Evolutionary conservation across 1,140 invertebrate genomes (phyloP).

Genomic region (Gerris buenoi): DNA sequence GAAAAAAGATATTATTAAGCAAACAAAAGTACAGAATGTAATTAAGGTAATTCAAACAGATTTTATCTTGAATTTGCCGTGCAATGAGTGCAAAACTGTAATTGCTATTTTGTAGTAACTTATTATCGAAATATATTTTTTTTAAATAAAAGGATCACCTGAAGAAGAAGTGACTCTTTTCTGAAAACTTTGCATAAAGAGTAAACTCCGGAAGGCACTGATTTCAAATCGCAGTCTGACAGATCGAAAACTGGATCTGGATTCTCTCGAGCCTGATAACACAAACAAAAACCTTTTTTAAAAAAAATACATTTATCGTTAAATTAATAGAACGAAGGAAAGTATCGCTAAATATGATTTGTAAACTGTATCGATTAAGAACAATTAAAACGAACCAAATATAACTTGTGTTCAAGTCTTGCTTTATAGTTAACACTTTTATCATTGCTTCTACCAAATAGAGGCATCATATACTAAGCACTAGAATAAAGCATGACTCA

Average conservation of each 20-base stretch:
- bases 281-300: not conserved
- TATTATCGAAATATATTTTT: conserved; percentile 2
- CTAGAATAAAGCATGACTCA: not conserved
- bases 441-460: conserved; percentile 14
- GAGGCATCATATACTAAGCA: conserved; percentile 16
- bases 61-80: too few relatives aligned
- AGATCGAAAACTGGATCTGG: conserved; percentile 60
- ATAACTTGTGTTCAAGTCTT: conserved; percentile 52
- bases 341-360: too few relatives aligned
- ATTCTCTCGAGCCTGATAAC: conserved; percentile 47
- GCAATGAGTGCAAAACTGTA: too few relatives aligned
- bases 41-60: too few relatives aligned
- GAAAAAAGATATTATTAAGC: too few relatives aligned
- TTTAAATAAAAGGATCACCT: conserved; percentile 16
- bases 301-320: conserved; percentile 4
- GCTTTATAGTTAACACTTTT: conserved; percentile 39
- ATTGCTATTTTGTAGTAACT: too few relatives aligned
- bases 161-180: conserved; percentile 42
- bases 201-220: conserved; percentile 55
- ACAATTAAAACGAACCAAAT: conserved; percentile 43
- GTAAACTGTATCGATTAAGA: too few relatives aligned
- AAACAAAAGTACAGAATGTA: too few relatives aligned
- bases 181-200: conserved; percentile 60
- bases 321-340: conserved; percentile 1
- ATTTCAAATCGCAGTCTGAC: conserved; percentile 49